Evolutionary conservation across 2,888 invertebrate species (phyloP).

Genomic region (Limenitis camilla): DNA sequence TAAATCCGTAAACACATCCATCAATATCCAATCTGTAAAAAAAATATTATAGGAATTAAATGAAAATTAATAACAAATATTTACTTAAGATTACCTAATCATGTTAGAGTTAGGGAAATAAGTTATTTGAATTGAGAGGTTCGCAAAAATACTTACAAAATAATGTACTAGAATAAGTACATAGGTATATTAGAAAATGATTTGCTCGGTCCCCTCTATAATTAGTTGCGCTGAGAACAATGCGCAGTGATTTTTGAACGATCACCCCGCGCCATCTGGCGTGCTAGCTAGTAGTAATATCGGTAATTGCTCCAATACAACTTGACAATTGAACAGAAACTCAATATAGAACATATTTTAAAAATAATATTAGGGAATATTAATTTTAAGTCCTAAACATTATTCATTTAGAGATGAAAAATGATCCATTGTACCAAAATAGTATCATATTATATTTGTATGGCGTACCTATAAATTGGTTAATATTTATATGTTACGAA

Average conservation of each 20-base stretch:
- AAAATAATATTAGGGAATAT: not conserved
- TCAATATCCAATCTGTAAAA: constrained; percentile 25
- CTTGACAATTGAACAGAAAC: constrained; percentile 24
- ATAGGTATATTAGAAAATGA: constrained; percentile 61
- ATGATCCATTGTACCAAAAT: too few species aligned
- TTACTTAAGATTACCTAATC: too few species aligned
- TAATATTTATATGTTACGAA: too few species aligned
- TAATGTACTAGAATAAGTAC: constrained; percentile 14
- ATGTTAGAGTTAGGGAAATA: too few species aligned
- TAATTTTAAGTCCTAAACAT: too few species aligned
- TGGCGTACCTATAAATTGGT: too few species aligned
- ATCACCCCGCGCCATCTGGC: constrained; percentile 67
- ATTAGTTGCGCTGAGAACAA: constrained; percentile 73
- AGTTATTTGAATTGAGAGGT: not conserved
- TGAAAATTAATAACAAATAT: not conserved
- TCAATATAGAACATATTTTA: constrained; percentile 3
- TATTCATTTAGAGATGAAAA: too few species aligned
- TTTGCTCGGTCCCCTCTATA: constrained; percentile 68
- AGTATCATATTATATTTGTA: too few species aligned
- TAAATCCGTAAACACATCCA: not conserved
- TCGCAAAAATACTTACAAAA: constrained; percentile 15
- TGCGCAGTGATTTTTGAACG: constrained; percentile 74
- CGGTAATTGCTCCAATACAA: constrained; percentile 56
- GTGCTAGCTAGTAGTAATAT: constrained; percentile 54
- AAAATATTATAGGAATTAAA: constrained; percentile 1